A percentile compares a stretch with the other conserved stretches of the same genome.
phyloP scores from a whole-genome alignment of 2,113 vertebrate species.

The Sminthopsis crassicaudata region DNA sequence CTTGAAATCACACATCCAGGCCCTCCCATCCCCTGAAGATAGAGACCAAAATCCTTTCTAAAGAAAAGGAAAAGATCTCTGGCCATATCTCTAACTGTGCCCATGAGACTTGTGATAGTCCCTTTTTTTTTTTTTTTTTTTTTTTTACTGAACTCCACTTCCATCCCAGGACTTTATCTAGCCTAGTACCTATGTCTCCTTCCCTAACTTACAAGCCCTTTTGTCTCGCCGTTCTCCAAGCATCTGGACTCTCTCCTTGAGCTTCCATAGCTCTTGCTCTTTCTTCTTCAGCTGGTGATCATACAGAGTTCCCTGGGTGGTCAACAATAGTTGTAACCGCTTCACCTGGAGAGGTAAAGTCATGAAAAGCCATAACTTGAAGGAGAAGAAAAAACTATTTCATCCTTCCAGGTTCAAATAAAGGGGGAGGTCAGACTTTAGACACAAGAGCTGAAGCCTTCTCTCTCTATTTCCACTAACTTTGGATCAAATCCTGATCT shows the following conservation, averaged over 20 bases:
- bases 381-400: background rate
- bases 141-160: background rate
- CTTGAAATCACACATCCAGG: background rate
- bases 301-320: background rate
- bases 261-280: conserved; percentile 15
- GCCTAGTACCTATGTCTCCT: background rate
- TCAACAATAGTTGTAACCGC: background rate
- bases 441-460: no score
- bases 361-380: background rate
- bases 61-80: background rate
- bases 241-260: conserved; percentile 20
- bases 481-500: background rate
- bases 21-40: background rate
- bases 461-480: no score
- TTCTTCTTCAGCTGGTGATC: conserved; percentile 24
- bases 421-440: background rate
- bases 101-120: background rate
- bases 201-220: background rate
- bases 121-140: background rate
- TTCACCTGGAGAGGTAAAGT: background rate
- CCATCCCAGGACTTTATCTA: background rate
- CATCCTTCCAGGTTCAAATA: background rate
- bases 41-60: background rate
- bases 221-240: conserved; percentile 20
- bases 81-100: background rate